These are phyloP conservation scores for Amia ocellicauda DNA, from an alignment of 2,113 vertebrate genomes.

Conservation along the genomic window DNA sequence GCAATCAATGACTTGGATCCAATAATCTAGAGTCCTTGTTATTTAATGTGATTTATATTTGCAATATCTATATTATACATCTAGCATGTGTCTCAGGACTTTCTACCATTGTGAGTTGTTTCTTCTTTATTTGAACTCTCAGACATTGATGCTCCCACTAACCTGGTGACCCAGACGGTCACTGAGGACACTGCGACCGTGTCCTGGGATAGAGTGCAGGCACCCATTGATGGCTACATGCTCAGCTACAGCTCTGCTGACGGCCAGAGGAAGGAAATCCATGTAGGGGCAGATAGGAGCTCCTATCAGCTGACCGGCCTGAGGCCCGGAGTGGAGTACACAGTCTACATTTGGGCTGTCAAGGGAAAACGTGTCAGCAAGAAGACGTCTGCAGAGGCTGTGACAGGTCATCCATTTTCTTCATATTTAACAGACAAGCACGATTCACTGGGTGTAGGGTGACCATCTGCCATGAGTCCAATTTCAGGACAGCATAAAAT, in stretches of 20 bases:
- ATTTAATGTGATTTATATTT: no score
- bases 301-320: constrained; percentile 53
- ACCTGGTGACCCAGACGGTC: constrained; percentile 53
- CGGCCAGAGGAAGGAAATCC: constrained; percentile 57
- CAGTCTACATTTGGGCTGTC: constrained; percentile 64
- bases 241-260: constrained; percentile 66
- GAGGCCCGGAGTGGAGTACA: constrained; percentile 66
- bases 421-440: no score
- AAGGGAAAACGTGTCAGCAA: constrained; percentile 46
- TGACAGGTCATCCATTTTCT: no score
- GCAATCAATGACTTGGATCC: not conserved
- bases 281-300: constrained; percentile 51
- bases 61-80: no score
- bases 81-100: no score
- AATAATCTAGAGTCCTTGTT: no score
- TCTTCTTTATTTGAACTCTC: not conserved
- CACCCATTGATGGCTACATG: constrained; percentile 68
- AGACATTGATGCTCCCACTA: constrained; percentile 62
- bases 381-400: no score
- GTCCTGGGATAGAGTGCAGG: constrained; percentile 66
- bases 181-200: constrained; percentile 66
- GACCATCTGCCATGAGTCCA: no score
- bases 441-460: no score
- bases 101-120: no score
- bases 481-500: no score